A percentile compares a stretch with the other conserved stretches of the same genome.
Conservation (phyloP, 2,888 invertebrate genomes). For the Hyles lineata region DNA sequence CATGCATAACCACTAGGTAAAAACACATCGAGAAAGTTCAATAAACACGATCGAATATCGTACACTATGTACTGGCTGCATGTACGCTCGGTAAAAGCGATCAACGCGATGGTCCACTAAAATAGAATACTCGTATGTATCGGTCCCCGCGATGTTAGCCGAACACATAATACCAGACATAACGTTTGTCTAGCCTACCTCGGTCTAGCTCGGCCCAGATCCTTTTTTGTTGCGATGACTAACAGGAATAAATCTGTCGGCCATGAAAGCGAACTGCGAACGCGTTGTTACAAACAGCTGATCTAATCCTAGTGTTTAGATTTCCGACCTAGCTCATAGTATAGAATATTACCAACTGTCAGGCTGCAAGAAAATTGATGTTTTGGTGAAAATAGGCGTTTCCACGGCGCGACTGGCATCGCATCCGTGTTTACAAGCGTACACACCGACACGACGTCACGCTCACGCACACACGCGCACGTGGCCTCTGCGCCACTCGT, state of each 20-base stretch:
- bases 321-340: constrained; percentile 11
- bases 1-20: constrained; percentile 18
- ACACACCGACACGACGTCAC: constrained; percentile 76
- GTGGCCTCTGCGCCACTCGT: constrained; percentile 74
- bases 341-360: constrained; percentile 1
- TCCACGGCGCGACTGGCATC: constrained; percentile 48
- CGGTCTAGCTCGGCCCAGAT: constrained; percentile 9
- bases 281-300: constrained; percentile 2
- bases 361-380: constrained; percentile 28
- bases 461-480: constrained; percentile 62
- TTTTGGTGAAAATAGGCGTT: constrained; percentile 49
- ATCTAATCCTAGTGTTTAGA: neutral
- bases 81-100: constrained; percentile 50
- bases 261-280: neutral
- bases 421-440: constrained; percentile 73
- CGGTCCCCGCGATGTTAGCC: constrained; percentile 58
- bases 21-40: constrained; percentile 29
- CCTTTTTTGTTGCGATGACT: constrained; percentile 1
- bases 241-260: neutral
- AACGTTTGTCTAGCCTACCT: constrained; percentile 7
- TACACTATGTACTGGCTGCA: constrained; percentile 8
- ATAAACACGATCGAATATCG: constrained; percentile 15
- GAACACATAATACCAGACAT: constrained; percentile 36
- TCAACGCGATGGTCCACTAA: constrained; percentile 76
- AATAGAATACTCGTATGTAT: constrained; percentile 64